A percentile compares a stretch with the other conserved stretches of the same genome.
phyloP scores from a whole-genome alignment of 2,888 invertebrate species.

The Chesias legatella region DNA sequence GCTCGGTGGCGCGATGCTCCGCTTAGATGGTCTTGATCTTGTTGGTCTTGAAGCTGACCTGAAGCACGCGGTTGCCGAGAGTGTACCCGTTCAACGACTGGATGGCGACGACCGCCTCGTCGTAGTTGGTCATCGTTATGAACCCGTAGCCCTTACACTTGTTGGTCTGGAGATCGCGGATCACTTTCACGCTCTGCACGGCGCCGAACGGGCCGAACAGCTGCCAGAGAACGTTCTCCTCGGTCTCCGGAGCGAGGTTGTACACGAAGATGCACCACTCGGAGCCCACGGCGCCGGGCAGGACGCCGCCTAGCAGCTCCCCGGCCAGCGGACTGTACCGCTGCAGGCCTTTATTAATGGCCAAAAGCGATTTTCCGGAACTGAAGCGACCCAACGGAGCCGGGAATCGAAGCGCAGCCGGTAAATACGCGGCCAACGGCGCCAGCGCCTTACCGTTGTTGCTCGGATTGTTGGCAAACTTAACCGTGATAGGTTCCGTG shows the following conservation, averaged over 20 bases:
- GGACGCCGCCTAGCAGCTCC: slow-evolving; percentile 88
- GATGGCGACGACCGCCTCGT: slow-evolving; percentile 95
- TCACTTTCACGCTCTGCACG: slow-evolving; percentile 95
- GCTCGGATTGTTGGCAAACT: slow-evolving; percentile 96
- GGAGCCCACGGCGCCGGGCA: slow-evolving; percentile 86
- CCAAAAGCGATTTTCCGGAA: slow-evolving; percentile 94
- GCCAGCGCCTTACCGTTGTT: slow-evolving; percentile 91
- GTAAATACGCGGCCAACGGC: slow-evolving; percentile 91
- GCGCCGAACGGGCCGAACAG: slow-evolving; percentile 97
- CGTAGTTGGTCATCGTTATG: slow-evolving; percentile 97
- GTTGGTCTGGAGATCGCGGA: slow-evolving; percentile 94
- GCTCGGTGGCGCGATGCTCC: slow-evolving; percentile 61
- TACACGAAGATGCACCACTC: slow-evolving; percentile 98
- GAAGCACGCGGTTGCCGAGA: slow-evolving; percentile 93
- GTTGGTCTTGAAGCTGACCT: slow-evolving; percentile 95
- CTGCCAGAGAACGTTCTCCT: slow-evolving; percentile 97
- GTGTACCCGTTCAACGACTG: slow-evolving; percentile 95
- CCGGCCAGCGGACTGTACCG: slow-evolving; percentile 94
- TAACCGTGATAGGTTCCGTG: slow-evolving; percentile 94
- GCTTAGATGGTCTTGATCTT: slow-evolving; percentile 87
- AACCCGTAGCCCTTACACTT: slow-evolving; percentile 98
- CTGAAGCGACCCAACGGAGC: slow-evolving; percentile 88
- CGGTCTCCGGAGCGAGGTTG: slow-evolving; percentile 96
- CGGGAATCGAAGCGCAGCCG: slow-evolving; percentile 84
- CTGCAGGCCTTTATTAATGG: slow-evolving; percentile 86